Percentiles rank a stretch among this genome's conserved stretches.
phyloP scores from a whole-genome alignment of 2,797 vertebrate species.

The Lithobates pipiens region DNA sequence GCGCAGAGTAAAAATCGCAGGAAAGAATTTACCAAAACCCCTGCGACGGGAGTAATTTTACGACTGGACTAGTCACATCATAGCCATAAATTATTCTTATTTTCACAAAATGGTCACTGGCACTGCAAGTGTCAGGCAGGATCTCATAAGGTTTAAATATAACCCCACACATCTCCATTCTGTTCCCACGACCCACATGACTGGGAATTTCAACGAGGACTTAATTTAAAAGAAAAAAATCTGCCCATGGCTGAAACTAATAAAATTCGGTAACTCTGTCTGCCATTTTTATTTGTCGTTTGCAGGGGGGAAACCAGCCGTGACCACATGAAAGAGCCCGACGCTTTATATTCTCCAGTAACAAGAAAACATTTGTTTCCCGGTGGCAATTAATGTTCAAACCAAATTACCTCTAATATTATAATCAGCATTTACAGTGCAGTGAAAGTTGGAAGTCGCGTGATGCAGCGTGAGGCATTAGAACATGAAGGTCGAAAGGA shows the following conservation, averaged over 20 bases:
- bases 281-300: constrained; percentile 20
- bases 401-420: constrained; percentile 40
- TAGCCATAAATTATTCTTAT: too few relatives aligned
- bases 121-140: not conserved
- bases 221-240: not conserved
- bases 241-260: constrained; percentile 30
- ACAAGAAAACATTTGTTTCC: constrained; percentile 28
- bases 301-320: constrained; percentile 13
- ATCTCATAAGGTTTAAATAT: not conserved
- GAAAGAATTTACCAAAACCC: too few relatives aligned
- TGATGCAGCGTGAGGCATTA: not conserved
- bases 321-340: constrained; percentile 31
- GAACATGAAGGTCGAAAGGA: not conserved
- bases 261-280: not conserved
- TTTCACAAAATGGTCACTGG: not conserved
- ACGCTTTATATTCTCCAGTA: not conserved
- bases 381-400: constrained; percentile 8
- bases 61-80: too few relatives aligned
- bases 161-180: not conserved
- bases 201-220: constrained; percentile 2
- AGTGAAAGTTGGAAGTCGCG: not conserved
- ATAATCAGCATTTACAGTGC: constrained; percentile 12
- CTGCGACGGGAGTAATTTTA: too few relatives aligned
- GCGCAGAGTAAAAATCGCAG: too few relatives aligned
- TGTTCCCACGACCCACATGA: constrained; percentile 12